A percentile compares a stretch with the other conserved stretches of the same genome.
phyloP scores from a whole-genome alignment of 2,113 vertebrate genomes.

The Amphilophus citrinellus region DNA sequence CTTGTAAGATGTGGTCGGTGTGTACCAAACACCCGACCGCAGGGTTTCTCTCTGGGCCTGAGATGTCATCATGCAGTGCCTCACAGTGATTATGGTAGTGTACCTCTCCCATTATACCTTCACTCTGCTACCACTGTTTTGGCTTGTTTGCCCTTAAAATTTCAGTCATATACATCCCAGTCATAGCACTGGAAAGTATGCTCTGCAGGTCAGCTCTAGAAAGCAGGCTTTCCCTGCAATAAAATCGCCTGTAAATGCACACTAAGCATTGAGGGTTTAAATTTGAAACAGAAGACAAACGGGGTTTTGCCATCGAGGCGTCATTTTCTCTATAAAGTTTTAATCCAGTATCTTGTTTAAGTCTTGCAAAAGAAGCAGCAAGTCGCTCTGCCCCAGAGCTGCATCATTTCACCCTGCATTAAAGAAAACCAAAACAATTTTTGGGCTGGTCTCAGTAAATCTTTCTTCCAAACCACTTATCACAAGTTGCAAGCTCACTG shows the following conservation, averaged over 20 bases:
- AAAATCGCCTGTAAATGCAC: conserved; percentile 58
- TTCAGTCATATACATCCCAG: conserved; percentile 65
- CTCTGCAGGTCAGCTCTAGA: conserved; percentile 61
- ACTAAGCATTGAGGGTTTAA: conserved; percentile 31
- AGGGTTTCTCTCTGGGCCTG: conserved; percentile 77
- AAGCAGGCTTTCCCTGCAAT: conserved; percentile 61
- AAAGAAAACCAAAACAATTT: conserved; percentile 78
- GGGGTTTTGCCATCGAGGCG: neutral
- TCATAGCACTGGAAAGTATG: conserved; percentile 62
- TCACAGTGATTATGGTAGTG: conserved; percentile 80
- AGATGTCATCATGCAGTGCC: conserved; percentile 80
- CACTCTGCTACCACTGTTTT: conserved; percentile 64
- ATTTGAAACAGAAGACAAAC: conserved; percentile 34
- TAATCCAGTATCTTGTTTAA: conserved; percentile 49
- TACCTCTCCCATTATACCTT: conserved; percentile 81
- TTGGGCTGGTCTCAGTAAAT: conserved; percentile 79
- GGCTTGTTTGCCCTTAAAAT: conserved; percentile 69
- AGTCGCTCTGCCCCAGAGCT: conserved; percentile 51
- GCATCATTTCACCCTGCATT: conserved; percentile 66
- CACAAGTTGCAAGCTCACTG: conserved; percentile 77
- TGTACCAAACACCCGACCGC: conserved; percentile 76
- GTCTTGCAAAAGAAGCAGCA: conserved; percentile 52
- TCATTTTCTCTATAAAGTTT: conserved; percentile 42
- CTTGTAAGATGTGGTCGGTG: conserved; percentile 81
- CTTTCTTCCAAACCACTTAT: conserved; percentile 77